These are phyloP conservation scores for Drosophila lacertosa DNA, from an alignment of 1,140 invertebrate genomes.

Conservation along the genomic window DNA sequence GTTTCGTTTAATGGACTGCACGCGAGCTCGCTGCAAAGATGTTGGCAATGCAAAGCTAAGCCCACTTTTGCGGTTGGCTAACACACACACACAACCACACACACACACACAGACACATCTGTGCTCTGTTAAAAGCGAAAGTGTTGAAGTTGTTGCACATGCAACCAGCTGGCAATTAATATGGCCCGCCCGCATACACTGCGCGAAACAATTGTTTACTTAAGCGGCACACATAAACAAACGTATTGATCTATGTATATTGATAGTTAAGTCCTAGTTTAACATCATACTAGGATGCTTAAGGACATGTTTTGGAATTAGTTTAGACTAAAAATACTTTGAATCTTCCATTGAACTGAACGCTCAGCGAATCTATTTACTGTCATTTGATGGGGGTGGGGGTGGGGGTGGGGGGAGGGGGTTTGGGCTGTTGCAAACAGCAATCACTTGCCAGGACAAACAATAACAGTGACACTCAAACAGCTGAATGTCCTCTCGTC, in stretches of 20 bases:
- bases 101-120: constrained; percentile 1
- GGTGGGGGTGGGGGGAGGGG: background rate
- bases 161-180: constrained; percentile 20
- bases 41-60: constrained; percentile 53
- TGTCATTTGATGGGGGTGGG: constrained; percentile 25
- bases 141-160: constrained; percentile 36
- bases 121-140: constrained; percentile 31
- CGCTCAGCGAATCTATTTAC: constrained; percentile 21
- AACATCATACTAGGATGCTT: too few species aligned
- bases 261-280: too few species aligned
- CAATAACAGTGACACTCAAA: constrained; percentile 68
- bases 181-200: constrained; percentile 5
- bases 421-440: constrained; percentile 50
- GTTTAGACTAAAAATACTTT: too few species aligned
- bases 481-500: constrained; percentile 36
- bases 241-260: too few species aligned
- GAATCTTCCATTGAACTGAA: too few species aligned
- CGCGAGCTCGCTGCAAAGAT: constrained; percentile 36
- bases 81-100: constrained; percentile 14
- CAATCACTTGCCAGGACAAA: constrained; percentile 74
- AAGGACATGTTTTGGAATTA: too few species aligned
- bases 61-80: constrained; percentile 61
- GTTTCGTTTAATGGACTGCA: constrained; percentile 80
- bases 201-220: background rate
- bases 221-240: background rate